Base-by-base conservation (phyloP, 2,113 vertebrate genomes). In the Microcebus ravelobensis region DNA sequence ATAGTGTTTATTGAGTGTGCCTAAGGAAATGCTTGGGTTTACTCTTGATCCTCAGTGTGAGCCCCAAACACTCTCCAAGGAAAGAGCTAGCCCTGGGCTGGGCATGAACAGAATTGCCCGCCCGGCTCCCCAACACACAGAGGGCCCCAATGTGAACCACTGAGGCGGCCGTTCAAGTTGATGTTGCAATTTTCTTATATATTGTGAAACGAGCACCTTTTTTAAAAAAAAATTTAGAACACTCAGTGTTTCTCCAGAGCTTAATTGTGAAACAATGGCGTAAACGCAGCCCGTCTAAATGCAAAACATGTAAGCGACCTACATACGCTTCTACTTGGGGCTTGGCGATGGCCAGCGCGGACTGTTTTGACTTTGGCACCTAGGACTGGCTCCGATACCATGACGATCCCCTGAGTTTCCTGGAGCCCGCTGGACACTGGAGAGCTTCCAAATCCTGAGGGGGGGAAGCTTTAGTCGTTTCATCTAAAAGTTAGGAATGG, bases 281-380 rank as follows among this genome's bases (percentile, higher is more conserved):
- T 93, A 63, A 94, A 90, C 45, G 23, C 42, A 67, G 85, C 17
- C 94, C 27, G 92, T 97, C 91, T 96, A 77, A 86, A 97, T 95
- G 76, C 94, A 91, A 84, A 92, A 83, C 91, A 77, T 94, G 94
- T 45, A 83, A 80, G 86, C 89, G 97, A 96, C 97, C 98, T 95
- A 97, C 93, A 97, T 95, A 94, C 59, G 0, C 91, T 93, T 68
- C 29, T 59, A 13, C 85, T 31, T 52, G 88, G 94, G 77, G 77
- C 61, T 94, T 63, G 34, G 82, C 94, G 23, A 1, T 15, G 59
- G 94, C 94, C 91, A 57, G 80, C 0, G 0, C 31, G 89, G 93
- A 82, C 94, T 90, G 39, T 71, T 96, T 96, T 92, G 94, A 94
- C 90, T 96, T 86, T 92, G 97, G 96, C 90, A 90, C 91, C 79